Base-by-base conservation (phyloP, 2,797 vertebrate genomes). In the Micrastur ruficollis region DNA sequence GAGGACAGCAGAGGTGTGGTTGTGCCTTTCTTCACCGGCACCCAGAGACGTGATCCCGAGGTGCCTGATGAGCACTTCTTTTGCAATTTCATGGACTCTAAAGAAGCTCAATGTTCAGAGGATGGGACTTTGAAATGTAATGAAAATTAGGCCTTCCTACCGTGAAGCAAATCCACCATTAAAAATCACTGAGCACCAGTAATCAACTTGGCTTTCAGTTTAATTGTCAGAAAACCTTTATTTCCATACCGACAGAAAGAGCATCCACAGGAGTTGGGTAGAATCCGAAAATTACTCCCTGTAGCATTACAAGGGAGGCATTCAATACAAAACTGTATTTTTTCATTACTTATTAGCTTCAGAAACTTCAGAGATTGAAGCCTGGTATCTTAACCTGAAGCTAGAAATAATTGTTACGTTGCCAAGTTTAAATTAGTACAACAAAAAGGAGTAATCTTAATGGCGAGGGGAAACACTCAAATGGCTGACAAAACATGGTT, bases 351-450 rank as follows among this genome's bases (percentile, higher is more conserved):
- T 75, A 42, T 5, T 67, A 44, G 8, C 49, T 59, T 59, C 93
- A 65, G 68, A 85, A 91, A 22, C 26, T 32, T 68, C 80, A 38
- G 44, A 74, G 27, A 26, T 50, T 56, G 52, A 89, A 80, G 36
- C 12, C 47, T 46, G 13, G 9, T 42, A 53, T 55, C 40, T 71
- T 72, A 84, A 89, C 59, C 59, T 29, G 44, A 38, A 83, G 46
- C 74, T 65, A 70, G 44, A 81, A 67, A 94, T 73, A 50, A 36
- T 22, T 32, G 49, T 49, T 67, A 34, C 2, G 11, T 55, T 46
- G 52, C 21, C 86, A 94, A 74, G 26, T 74, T 93, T 91, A 78
- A 78, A 88, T 42, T 53, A 21, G 40, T 76, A 12, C 47, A 71
- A 62, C n/a, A 46, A 67, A 85, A 89, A 79, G 46, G 23, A 80